Base-by-base conservation (phyloP, 1,140 invertebrate genomes). In the Sminthurinus signatus region DNA sequence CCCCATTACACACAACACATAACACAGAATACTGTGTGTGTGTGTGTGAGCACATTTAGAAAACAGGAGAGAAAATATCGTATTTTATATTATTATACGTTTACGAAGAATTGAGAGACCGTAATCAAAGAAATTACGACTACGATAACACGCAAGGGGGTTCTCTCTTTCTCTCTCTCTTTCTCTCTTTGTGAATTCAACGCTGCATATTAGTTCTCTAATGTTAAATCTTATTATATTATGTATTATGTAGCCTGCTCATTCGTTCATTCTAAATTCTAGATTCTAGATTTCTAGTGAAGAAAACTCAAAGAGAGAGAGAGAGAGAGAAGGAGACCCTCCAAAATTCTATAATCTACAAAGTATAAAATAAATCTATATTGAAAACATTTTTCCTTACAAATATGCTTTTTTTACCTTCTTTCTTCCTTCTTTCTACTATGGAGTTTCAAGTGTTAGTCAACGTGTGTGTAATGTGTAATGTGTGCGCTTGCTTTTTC, bases 101-200 rank as follows among this genome's bases (percentile, higher is more conserved):
- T 64, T 64, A 64, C 44, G 56, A 46, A 48, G 57, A 65, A 65
- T 65, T 60, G 54, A 65, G 48, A 65, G 63, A 65, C 63, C 58
- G 57, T 60, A 65, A 65, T 65, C 63, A 65, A 60, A 65, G 63
- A 65, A 65, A 65, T 65, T 65, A 65, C 57, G 31, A 28, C 17
- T 8, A 39, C 32, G 44, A 51, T 55, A 64, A 54, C 44, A 54
- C 57, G 58, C 32, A 19, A 12, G 28, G n/a, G 12, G 15, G 12
- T 12, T 21, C 54, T 51, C 12, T 19, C 32, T 36, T 15, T 36
- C 5, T 36, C 15, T 36, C 32, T 36, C 15, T 36, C 32, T 36
- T 8, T 36, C 5, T 36, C 32, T 5, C 5, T 8, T n/a, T n/a
- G 8, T 52, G 19, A 52, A 29, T 4, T n/a, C 23, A 52, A 29